Conservation (phyloP, 2,797 vertebrate species). For the Alfaro cultratus region DNA sequence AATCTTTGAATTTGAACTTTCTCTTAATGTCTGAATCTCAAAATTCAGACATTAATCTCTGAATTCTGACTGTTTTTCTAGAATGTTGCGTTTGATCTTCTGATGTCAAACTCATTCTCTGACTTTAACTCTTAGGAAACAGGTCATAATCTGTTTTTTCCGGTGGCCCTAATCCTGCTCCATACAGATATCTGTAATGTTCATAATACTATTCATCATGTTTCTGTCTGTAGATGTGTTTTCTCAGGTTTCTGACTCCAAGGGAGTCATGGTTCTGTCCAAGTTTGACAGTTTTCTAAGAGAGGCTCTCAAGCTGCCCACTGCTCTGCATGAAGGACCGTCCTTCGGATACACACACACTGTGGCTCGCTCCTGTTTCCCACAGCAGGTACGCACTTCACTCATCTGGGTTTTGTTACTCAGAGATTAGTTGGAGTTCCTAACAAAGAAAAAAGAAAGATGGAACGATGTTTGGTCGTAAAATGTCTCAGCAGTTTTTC, state of each 20-base stretch:
- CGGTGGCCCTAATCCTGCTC: too few species aligned
- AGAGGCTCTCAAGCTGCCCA: slow-evolving; percentile 90
- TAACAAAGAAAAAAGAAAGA: neutral
- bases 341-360: slow-evolving; percentile 93
- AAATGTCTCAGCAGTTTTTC: neutral
- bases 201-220: neutral
- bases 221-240: slow-evolving; percentile 88
- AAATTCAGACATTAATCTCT: too few species aligned
- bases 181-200: too few species aligned
- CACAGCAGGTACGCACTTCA: slow-evolving; percentile 85
- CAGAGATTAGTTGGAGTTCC: neutral
- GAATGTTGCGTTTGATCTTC: too few species aligned
- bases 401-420: neutral
- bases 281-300: slow-evolving; percentile 91
- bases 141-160: too few species aligned
- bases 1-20: too few species aligned
- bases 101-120: too few species aligned
- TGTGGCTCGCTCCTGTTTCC: slow-evolving; percentile 86
- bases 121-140: too few species aligned
- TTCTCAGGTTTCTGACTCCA: slow-evolving; percentile 93
- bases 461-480: neutral
- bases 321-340: slow-evolving; percentile 91
- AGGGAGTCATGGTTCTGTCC: slow-evolving; percentile 84
- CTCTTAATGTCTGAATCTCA: too few species aligned
- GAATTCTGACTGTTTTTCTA: too few species aligned